Conservation (phyloP, 2,888 invertebrate species). For the Acrocyrtus sp. region DNA sequence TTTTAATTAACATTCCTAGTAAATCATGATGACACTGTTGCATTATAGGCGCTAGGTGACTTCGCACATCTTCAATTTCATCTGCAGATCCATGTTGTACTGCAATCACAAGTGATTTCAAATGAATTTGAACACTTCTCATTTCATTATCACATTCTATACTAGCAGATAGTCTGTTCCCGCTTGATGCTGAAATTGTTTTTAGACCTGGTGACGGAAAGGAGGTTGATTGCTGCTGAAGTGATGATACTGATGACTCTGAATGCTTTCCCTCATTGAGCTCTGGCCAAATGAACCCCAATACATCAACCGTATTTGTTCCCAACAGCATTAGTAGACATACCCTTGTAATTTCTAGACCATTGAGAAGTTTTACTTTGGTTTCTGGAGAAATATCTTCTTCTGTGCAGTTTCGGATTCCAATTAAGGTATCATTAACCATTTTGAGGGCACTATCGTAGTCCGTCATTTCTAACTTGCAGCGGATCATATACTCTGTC, state of each 20-base stretch:
- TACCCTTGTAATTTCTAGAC: slow-evolving; percentile 56
- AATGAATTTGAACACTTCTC: slow-evolving; percentile 40
- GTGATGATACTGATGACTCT: neutral
- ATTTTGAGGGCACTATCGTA: slow-evolving; percentile 61
- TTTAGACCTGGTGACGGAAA: slow-evolving; percentile 6
- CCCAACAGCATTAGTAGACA: slow-evolving; percentile 59
- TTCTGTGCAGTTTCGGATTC: slow-evolving; percentile 32
- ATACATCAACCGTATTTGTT: slow-evolving; percentile 55
- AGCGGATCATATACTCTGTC: slow-evolving; percentile 52
- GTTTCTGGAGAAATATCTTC: slow-evolving; percentile 41
- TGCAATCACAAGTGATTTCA: slow-evolving; percentile 60
- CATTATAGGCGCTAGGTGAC: slow-evolving; percentile 49
- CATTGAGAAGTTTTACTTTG: slow-evolving; percentile 10
- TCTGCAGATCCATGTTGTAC: slow-evolving; percentile 56
- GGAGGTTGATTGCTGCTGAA: neutral
- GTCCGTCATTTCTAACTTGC: slow-evolving; percentile 60
- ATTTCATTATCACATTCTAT: slow-evolving; percentile 21
- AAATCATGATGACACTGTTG: slow-evolving; percentile 55
- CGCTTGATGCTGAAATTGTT: neutral
- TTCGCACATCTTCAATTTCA: slow-evolving; percentile 52
- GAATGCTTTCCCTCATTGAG: neutral
- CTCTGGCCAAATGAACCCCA: slow-evolving; percentile 59
- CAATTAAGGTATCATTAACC: slow-evolving; percentile 53
- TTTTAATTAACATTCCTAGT: slow-evolving; percentile 55
- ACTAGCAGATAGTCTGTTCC: neutral